Evolutionary conservation across 2,797 vertebrate genomes (phyloP).

Genomic region (Melanotaenia trifasciata): DNA sequence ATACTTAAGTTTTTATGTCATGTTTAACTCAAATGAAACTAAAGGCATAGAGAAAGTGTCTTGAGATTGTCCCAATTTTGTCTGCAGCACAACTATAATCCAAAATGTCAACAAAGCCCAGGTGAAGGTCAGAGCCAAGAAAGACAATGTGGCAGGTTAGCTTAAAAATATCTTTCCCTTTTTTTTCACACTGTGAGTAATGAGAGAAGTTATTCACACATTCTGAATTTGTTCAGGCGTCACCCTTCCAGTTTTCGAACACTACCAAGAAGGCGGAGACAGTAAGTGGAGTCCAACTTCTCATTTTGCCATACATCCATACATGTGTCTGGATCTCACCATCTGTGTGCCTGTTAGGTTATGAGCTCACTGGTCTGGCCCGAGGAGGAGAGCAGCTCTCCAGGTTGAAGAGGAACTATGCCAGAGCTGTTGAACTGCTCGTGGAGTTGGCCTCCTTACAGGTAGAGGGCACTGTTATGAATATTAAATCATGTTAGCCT

Average conservation of each 20-base stretch:
- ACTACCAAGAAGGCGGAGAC: slow-evolving; percentile 98
- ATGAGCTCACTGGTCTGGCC: slow-evolving; percentile 96
- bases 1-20: neutral
- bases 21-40: neutral
- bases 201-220: neutral
- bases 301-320: neutral
- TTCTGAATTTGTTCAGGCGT: slow-evolving; percentile 84
- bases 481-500: neutral
- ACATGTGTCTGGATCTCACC: neutral
- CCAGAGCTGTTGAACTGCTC: slow-evolving; percentile 96
- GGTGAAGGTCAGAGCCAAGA: slow-evolving; percentile 97
- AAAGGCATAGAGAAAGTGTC: neutral
- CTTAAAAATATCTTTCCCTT: neutral
- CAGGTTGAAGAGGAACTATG: slow-evolving; percentile 98
- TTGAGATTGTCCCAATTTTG: neutral
- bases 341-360: slow-evolving; percentile 83
- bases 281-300: slow-evolving; percentile 86
- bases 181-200: too few species aligned
- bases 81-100: slow-evolving; percentile 93
- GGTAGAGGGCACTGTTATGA: slow-evolving; percentile 79
- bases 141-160: slow-evolving; percentile 97
- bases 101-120: slow-evolving; percentile 99
- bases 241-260: slow-evolving; percentile 97
- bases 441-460: slow-evolving; percentile 97
- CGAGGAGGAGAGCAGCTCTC: slow-evolving; percentile 97